phyloP scores from a whole-genome alignment of 2,797 vertebrate species.

The Clamator glandarius region DNA sequence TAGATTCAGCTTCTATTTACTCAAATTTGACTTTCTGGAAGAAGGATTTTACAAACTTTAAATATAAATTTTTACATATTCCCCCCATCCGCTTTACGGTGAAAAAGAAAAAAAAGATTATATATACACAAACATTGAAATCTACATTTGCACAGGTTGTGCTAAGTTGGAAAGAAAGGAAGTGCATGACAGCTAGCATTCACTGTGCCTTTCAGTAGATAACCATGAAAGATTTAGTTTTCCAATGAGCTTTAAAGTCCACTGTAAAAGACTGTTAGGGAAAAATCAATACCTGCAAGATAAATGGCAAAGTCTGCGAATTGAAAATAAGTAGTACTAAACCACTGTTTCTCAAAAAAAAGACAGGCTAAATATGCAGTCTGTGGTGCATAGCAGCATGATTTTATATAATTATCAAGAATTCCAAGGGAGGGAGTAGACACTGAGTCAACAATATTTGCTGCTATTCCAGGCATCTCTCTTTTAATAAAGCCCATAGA shows the following conservation, averaged over 20 bases:
- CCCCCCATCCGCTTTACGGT: neutral
- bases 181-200: neutral
- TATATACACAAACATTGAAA: neutral
- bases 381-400: neutral
- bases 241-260: slow-evolving; percentile 6
- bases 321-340: neutral
- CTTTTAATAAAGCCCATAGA: neutral
- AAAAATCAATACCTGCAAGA: slow-evolving; percentile 46
- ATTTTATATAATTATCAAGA: neutral
- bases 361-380: neutral
- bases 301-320: neutral
- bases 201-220: neutral
- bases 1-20: neutral
- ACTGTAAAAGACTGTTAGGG: neutral
- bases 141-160: neutral
- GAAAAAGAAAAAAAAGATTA: neutral
- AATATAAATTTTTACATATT: neutral
- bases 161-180: neutral
- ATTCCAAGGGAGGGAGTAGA: neutral
- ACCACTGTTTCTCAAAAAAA: neutral
- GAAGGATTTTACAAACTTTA: neutral
- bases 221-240: slow-evolving; percentile 29
- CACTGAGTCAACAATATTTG: neutral
- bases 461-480: neutral
- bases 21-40: neutral